Conservation (phyloP, 2,888 invertebrate species). For the Theretra japonica region DNA sequence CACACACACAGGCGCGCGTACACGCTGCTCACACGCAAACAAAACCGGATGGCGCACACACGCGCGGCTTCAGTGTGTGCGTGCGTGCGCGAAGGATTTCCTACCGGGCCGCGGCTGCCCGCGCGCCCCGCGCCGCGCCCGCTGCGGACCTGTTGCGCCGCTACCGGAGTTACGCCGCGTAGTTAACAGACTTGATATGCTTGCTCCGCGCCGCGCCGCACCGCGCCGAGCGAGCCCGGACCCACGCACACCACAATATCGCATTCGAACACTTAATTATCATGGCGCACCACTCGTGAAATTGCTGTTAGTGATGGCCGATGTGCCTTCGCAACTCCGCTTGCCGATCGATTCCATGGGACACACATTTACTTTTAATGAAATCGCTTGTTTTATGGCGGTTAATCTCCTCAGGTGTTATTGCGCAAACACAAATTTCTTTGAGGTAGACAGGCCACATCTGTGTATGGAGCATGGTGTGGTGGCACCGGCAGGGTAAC, state of each 20-base stretch:
- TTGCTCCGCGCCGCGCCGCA: slow-evolving; percentile 62
- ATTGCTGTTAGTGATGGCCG: slow-evolving; percentile 57
- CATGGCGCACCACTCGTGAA: slow-evolving; percentile 76
- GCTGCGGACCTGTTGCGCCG: slow-evolving; percentile 83
- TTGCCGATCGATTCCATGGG: slow-evolving; percentile 9
- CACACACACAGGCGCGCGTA: slow-evolving; percentile 63
- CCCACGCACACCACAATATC: slow-evolving; percentile 70
- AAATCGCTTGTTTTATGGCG: neutral
- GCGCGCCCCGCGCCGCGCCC: slow-evolving; percentile 57
- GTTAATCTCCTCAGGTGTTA: neutral
- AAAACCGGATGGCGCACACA: slow-evolving; percentile 82
- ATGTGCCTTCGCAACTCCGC: slow-evolving; percentile 13
- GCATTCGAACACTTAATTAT: slow-evolving; percentile 77
- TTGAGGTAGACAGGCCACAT: neutral
- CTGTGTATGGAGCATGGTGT: neutral
- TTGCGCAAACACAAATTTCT: slow-evolving; percentile 5
- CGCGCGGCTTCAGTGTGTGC: slow-evolving; percentile 57
- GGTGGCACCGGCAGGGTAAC: slow-evolving; percentile 1
- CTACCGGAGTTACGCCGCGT: slow-evolving; percentile 85
- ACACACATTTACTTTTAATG: neutral
- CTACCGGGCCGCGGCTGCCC: slow-evolving; percentile 75
- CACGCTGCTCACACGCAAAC: slow-evolving; percentile 65
- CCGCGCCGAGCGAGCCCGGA: slow-evolving; percentile 44
- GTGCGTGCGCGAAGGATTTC: slow-evolving; percentile 80
- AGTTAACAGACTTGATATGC: slow-evolving; percentile 83